A percentile compares a stretch with the other conserved stretches of the same genome.
phyloP scores from a whole-genome alignment of 2,113 vertebrate species.

The Ammodytes marinus region DNA sequence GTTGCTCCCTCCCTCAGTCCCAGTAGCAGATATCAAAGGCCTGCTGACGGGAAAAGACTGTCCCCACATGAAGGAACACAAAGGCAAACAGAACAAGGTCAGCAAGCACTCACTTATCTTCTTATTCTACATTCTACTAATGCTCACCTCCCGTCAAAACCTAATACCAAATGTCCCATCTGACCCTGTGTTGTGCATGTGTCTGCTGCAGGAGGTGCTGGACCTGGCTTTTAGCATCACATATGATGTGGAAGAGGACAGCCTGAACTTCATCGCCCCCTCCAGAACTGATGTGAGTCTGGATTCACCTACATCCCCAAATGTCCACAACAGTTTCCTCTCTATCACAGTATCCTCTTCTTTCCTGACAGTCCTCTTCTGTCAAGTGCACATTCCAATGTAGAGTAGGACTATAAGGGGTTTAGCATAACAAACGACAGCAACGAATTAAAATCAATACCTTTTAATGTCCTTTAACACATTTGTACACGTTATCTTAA shows the following conservation, averaged over 20 bases:
- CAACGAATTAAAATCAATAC: too few relatives aligned
- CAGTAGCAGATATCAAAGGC: slow-evolving; percentile 93
- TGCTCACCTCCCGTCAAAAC: not conserved
- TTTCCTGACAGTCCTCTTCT: too few relatives aligned
- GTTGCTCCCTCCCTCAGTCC: slow-evolving; percentile 82
- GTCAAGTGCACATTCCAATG: not conserved
- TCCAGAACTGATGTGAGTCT: slow-evolving; percentile 92
- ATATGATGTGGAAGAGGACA: slow-evolving; percentile 91
- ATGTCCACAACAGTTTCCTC: not conserved
- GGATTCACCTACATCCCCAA: too few relatives aligned
- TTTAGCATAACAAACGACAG: too few relatives aligned
- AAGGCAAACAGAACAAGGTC: slow-evolving; percentile 97
- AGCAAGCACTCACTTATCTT: slow-evolving; percentile 36
- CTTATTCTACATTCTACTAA: fast-evolving
- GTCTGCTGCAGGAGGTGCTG: slow-evolving; percentile 87
- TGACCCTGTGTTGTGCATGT: not conserved
- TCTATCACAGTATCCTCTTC: not conserved
- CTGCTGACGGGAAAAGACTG: slow-evolving; percentile 94
- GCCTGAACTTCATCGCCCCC: slow-evolving; percentile 94
- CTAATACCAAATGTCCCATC: not conserved
- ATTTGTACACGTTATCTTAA: too few relatives aligned
- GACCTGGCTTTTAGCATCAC: slow-evolving; percentile 95
- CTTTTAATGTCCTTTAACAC: too few relatives aligned
- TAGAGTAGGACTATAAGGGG: fast-evolving
- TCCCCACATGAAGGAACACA: slow-evolving; percentile 94